Base-by-base conservation (phyloP, 2,797 vertebrate species). In the Champsocephalus esox region DNA sequence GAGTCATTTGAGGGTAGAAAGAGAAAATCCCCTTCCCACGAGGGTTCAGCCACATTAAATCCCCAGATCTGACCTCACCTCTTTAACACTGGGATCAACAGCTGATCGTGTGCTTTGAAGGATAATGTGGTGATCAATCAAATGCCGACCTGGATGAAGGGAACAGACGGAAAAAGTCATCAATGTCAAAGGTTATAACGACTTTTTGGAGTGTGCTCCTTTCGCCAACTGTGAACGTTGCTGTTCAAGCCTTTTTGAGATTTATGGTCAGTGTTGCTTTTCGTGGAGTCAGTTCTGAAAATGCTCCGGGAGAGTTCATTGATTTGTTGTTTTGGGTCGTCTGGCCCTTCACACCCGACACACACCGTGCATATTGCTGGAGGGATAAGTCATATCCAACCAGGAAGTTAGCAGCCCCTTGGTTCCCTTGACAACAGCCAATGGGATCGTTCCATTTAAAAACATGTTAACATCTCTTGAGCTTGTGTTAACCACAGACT, bases 21-120 rank as follows among this genome's bases (percentile, higher is more conserved):
- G 66, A 34, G 49, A 52, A 67, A 54, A 50, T 62, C 41, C 16
- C 24, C 65, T 58, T 60, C 49, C 46, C 14, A 2, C 32, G 3
- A 58, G 48, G 49, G 12, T 51, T 64, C 10, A 19, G 46, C 45
- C 52, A 7, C 65, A 73, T 80, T 58, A 12, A 41, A 28, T 59
- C 71, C 10, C 9, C 49, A 65, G 62, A 66, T 61, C 49, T 55
- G 19, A 38, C 14, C n/a, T 32, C 41, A 46, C 24, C 38, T 58
- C 21, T 41, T 55, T 14, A 61, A 19, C 60, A 5, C 44, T 8
- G 3, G 45, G 59, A 50, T 56, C 17, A 66, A 62, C 59, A 46
- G 50, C 59, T 66, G 48, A 72, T 66, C 46, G 12, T 50, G 4
- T 5, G 3, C 2, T 14, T 64, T 64, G 19, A 32, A 46, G 21